Evolutionary conservation across 2,797 vertebrate species (phyloP), one percentile per base, ranked within the genome.

Genomic region (Sebastes flavidus): DNA sequence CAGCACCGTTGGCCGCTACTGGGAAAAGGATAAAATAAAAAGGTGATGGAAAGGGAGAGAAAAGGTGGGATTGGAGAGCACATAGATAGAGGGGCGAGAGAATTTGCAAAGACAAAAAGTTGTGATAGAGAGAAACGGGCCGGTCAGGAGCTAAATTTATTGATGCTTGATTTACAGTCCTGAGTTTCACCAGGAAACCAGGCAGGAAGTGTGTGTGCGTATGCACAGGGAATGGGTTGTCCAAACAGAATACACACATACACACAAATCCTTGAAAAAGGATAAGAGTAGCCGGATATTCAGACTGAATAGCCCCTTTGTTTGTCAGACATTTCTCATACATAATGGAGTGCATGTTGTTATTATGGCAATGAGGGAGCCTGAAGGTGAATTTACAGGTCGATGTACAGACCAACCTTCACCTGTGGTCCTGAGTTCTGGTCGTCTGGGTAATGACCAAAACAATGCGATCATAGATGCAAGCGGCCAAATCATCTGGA

Each of bases 101-200:
- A 36, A 49, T 22, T 38, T 62, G 27, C 8, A 77, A 32, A 60
- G 65, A 14, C 38, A 25, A 0, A 25, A 49, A 66, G 73, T 1
- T 20, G 25, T 27, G 67, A 8, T 18, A 55, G 32, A 49, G 22
- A 54, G 16, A 85, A 6, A 29, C 1, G 4, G 14, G 55, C 4
- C 2, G 4, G 67, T 32, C 25, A 13, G 58, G 20, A 49, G 32
- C 7, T 24, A 32, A 42, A 69, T 36, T 34, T 59, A 32, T 46
- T 36, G 56, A 68, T 34, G 69, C 54, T 52, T 67, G 25, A 87
- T 62, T 71, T 77, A 76, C 29, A 61, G 78, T 49, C 38, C 60
- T 29, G 60, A 38, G 68, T 70, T 36, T 78, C 70, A 77, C 59
- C n/a, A 12, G 42, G 77, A 73, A 82, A 77, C 54, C 60, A 77